Evolutionary conservation across 2,797 vertebrate genomes (phyloP).

Genomic region (Betta splendens): DNA sequence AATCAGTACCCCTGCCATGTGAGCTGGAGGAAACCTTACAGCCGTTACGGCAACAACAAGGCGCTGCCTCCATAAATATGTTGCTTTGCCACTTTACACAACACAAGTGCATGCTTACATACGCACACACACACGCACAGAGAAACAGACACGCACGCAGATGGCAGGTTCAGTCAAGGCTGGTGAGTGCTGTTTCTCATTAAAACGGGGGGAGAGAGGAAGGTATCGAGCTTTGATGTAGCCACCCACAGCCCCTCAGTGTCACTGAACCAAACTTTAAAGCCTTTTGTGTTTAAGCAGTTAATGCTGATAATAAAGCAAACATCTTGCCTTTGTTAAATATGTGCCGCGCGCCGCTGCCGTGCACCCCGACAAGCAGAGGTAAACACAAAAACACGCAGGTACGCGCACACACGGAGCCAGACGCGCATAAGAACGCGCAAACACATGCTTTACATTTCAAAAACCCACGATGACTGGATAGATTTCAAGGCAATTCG

Average conservation of each 20-base stretch:
- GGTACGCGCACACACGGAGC: conserved; percentile 31
- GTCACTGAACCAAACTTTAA: conserved; percentile 82
- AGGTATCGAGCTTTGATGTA: conserved; percentile 85
- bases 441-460: conserved; percentile 60
- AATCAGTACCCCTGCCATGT: conserved; percentile 47
- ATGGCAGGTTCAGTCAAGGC: conserved; percentile 84
- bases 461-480: conserved; percentile 49
- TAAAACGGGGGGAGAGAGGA: conserved; percentile 76
- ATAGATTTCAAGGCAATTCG: conserved; percentile 59
- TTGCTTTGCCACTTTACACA: conserved; percentile 66
- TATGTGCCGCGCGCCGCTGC: conserved; percentile 59
- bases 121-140: conserved; percentile 31
- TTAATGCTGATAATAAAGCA: conserved; percentile 81
- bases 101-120: conserved; percentile 48
- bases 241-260: conserved; percentile 82
- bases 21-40: conserved; percentile 49
- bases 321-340: conserved; percentile 85
- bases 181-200: conserved; percentile 86
- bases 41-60: conserved; percentile 66
- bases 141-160: conserved; percentile 70
- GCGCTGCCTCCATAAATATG: conserved; percentile 69
- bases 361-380: conserved; percentile 48
- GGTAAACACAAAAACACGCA: conserved; percentile 61
- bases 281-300: conserved; percentile 78
- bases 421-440: conserved; percentile 51